Evolutionary conservation across 1,140 invertebrate species (phyloP), one percentile per base, ranked within the genome.

Genomic region (Drosophila pachea): DNA sequence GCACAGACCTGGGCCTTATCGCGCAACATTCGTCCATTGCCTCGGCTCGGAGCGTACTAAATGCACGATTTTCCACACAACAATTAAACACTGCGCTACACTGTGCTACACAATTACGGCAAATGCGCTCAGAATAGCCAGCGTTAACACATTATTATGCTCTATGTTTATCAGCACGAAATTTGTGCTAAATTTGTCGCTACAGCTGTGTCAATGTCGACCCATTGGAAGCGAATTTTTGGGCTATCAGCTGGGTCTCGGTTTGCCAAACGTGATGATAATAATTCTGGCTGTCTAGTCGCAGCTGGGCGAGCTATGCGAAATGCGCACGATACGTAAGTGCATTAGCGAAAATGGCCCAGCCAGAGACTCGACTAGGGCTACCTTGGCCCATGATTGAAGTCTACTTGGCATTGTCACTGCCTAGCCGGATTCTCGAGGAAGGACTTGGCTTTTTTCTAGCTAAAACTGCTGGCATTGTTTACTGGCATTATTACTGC

Each of bases 201-300:
- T 55, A n/a, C 74, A 63, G 71, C 59, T 6, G 42, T 35, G 47
- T 79, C 72, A 78, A 67, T 79, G 72, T 8, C 73, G 72, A 54
- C 6, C 2, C 12, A 16, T 38, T 53, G 33, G 8, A 40, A 11
- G 12, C 40, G 8, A 14, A 31, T 65, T 66, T 53, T 4, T 55
- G 45, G 48, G 52, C 56, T 75, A 75, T 75, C 72, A 78, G 67
- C 71, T 64, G 36, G 4, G 53, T 3, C 47, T 31, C 29, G 40
- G 31, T 62, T 40, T 2, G 32, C 3, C 29, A 55, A 62, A 61
- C 49, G 56, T 67, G 58, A 61, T 22, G 12, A 33, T 53, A 61
- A 9, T 22, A 35, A 5, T 9, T 16, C 22, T 16, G 35, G 7
- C 9, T 29, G 2, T n/a, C n/a, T 36, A 12, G 4, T 29, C 7